Evolutionary conservation across 2,888 invertebrate genomes (phyloP).

Genomic region (Nowickia ferox): DNA sequence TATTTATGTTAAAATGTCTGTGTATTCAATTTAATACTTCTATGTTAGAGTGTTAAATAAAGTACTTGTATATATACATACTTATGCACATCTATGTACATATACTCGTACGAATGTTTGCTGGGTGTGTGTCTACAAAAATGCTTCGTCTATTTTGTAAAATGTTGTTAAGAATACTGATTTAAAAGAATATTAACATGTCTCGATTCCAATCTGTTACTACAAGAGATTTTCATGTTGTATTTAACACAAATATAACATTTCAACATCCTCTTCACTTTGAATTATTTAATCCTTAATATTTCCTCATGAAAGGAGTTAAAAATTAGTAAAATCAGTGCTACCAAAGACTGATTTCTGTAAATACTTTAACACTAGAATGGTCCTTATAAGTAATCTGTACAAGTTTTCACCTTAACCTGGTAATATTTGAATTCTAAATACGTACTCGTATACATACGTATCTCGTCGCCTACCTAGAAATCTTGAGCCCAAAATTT

Average conservation of each 20-base stretch:
- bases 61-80: background rate
- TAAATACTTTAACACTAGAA: too few relatives aligned
- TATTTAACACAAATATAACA: conserved; percentile 58
- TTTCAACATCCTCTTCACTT: conserved; percentile 19
- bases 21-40: background rate
- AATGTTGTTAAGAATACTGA: conserved; percentile 59
- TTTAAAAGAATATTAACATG: conserved; percentile 65
- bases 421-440: too few relatives aligned
- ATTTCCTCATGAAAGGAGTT: conserved; percentile 14
- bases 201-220: conserved; percentile 65
- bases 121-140: background rate
- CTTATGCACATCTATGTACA: background rate
- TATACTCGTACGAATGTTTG: background rate
- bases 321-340: background rate
- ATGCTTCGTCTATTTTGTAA: conserved; percentile 5
- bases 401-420: too few relatives aligned
- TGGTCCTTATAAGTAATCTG: too few relatives aligned
- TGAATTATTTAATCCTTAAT: background rate
- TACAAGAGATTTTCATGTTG: conserved; percentile 66
- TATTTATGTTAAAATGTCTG: background rate
- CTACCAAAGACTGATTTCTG: too few relatives aligned
- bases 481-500: too few relatives aligned
- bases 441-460: too few relatives aligned
- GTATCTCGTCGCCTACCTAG: too few relatives aligned
- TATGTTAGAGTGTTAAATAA: background rate